A percentile compares a stretch with the other conserved stretches of the same genome.
Conservation (phyloP, 35 echinoderm and acorn worm genomes). For the Eucidaris tribuloides region DNA sequence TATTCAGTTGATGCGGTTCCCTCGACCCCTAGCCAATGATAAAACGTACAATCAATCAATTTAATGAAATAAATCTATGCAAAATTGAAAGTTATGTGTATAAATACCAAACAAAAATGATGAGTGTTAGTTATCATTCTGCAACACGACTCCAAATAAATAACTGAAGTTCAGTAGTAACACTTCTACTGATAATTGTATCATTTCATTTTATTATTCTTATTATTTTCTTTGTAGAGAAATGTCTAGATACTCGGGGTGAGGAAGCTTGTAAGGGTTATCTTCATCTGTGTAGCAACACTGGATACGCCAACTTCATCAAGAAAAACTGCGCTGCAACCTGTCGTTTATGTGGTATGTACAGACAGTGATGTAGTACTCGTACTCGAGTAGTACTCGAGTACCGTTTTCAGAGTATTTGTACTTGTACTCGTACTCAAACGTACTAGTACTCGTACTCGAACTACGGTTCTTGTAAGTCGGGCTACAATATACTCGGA, state of each 20-base stretch:
- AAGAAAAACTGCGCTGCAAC: constrained; percentile 53
- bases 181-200: neutral
- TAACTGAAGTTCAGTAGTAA: neutral
- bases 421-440: too few species aligned
- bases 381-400: too few species aligned
- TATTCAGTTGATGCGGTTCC: too few species aligned
- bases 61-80: neutral
- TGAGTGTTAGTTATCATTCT: neutral
- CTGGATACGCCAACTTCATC: constrained; percentile 24
- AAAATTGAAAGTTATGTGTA: neutral
- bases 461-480: too few species aligned
- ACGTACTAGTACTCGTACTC: too few species aligned
- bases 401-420: too few species aligned
- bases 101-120: neutral
- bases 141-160: neutral
- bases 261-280: constrained; percentile 43
- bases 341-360: constrained; percentile 58
- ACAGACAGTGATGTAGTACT: too few species aligned
- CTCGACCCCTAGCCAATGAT: too few species aligned
- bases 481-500: too few species aligned
- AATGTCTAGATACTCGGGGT: constrained; percentile 55
- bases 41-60: too few species aligned
- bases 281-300: constrained; percentile 31
- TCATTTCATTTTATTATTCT: neutral
- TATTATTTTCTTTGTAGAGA: constrained; percentile 12